Conservation (phyloP, 2,888 invertebrate genomes). For the Drosophila birchii region DNA sequence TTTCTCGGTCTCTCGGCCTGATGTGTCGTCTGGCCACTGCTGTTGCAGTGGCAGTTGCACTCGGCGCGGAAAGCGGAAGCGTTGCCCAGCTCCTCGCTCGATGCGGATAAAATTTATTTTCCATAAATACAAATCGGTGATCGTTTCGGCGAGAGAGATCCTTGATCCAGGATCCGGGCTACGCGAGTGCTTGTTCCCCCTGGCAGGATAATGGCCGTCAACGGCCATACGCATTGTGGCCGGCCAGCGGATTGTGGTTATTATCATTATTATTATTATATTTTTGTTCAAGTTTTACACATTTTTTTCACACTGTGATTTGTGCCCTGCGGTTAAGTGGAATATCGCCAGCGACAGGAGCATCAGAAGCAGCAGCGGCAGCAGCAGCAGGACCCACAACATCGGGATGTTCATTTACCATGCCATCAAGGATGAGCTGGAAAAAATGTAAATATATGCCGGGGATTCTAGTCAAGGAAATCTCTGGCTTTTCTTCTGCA, state of each 20-base stretch:
- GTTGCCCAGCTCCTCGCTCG: slow-evolving; percentile 54
- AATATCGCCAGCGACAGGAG: slow-evolving; percentile 14
- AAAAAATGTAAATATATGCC: slow-evolving; percentile 69
- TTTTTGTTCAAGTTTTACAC: slow-evolving; percentile 39
- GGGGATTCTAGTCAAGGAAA: neutral
- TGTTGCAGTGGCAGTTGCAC: slow-evolving; percentile 73
- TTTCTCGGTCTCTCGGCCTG: slow-evolving; percentile 55
- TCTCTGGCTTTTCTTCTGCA: neutral
- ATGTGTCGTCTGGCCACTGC: slow-evolving; percentile 56
- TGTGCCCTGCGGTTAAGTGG: slow-evolving; percentile 33
- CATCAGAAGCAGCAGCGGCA: neutral
- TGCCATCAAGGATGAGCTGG: slow-evolving; percentile 61
- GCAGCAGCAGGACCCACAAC: slow-evolving; percentile 4
- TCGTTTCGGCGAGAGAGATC: slow-evolving; percentile 2
- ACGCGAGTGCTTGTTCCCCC: slow-evolving; percentile 7
- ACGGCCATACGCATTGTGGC: slow-evolving; percentile 31
- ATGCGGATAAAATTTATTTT: slow-evolving; percentile 23
- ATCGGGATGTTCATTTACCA: slow-evolving; percentile 63
- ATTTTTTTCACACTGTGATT: slow-evolving; percentile 35
- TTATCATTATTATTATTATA: slow-evolving; percentile 7
- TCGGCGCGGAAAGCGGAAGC: slow-evolving; percentile 78
- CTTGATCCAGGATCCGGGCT: neutral
- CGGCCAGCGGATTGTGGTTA: slow-evolving; percentile 39
- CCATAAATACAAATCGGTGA: neutral
- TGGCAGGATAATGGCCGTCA: slow-evolving; percentile 39